Evolutionary conservation across 2,797 vertebrate species (phyloP).

Genomic region (Myotis planiceps): DNA sequence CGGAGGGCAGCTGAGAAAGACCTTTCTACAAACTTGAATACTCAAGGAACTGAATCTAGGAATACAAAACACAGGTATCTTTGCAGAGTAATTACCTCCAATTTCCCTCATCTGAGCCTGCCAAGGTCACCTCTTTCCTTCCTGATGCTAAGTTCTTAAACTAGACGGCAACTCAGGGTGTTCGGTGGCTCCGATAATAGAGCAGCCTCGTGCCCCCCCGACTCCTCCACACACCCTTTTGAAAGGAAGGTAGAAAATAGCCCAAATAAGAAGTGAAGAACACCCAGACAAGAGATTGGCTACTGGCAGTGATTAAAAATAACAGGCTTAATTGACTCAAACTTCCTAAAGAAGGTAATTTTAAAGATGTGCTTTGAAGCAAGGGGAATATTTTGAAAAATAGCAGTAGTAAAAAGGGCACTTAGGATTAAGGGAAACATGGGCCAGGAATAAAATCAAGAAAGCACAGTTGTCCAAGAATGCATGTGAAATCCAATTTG

Average conservation of each 20-base stretch:
- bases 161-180: not conserved
- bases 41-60: not conserved
- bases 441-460: not conserved
- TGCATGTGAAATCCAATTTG: conserved; percentile 46
- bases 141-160: not conserved
- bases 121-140: not conserved
- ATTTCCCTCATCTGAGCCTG: not conserved
- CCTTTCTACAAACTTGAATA: not conserved
- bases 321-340: not conserved
- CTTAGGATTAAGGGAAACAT: conserved; percentile 10
- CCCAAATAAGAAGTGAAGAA: not conserved
- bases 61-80: not conserved
- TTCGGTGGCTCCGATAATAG: not conserved
- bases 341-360: not conserved
- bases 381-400: not conserved
- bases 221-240: not conserved
- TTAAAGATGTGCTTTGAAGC: conserved; percentile 28
- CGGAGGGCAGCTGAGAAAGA: not conserved
- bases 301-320: not conserved
- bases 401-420: not conserved
- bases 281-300: not conserved
- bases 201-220: not conserved
- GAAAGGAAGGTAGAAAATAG: not conserved
- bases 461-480: conserved; percentile 28
- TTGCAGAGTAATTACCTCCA: not conserved